Conservation (phyloP, 2,888 invertebrate genomes). For the Dryobotodes eremita region DNA sequence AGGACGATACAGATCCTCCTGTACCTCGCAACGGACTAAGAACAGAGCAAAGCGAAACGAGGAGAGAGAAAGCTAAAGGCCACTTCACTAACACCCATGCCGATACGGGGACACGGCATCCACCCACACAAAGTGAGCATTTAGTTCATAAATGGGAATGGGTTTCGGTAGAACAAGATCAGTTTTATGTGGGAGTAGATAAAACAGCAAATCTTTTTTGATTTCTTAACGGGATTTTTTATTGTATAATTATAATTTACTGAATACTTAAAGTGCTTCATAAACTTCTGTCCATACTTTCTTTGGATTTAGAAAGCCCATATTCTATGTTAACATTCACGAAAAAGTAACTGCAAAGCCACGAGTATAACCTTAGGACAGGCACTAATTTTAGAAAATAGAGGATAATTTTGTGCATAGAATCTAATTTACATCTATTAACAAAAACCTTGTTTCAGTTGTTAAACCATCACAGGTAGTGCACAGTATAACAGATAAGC, state of each 20-base stretch:
- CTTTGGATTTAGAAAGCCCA: neutral
- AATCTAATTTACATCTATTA: neutral
- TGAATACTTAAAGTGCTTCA: neutral
- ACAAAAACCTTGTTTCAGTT: slow-evolving; percentile 75
- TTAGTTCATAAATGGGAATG: neutral
- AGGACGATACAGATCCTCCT: slow-evolving; percentile 67
- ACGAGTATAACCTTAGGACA: neutral
- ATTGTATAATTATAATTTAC: neutral
- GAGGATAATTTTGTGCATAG: neutral
- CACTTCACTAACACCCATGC: slow-evolving; percentile 74
- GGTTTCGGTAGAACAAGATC: neutral
- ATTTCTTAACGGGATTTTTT: neutral
- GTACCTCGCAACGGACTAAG: slow-evolving; percentile 80
- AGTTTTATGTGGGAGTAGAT: neutral
- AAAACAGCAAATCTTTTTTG: neutral
- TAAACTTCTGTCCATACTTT: neutral
- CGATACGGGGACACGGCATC: slow-evolving; percentile 84
- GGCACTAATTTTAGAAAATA: neutral
- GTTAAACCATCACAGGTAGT: slow-evolving; percentile 83
- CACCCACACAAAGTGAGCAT: slow-evolving; percentile 84
- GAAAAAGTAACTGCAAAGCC: neutral
- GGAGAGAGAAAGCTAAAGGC: slow-evolving; percentile 76
- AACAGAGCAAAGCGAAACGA: slow-evolving; percentile 77
- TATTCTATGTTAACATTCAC: neutral
- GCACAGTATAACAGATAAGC: slow-evolving; percentile 73